Conservation (phyloP, 2,888 invertebrate species). For the Diarsia mendica region DNA sequence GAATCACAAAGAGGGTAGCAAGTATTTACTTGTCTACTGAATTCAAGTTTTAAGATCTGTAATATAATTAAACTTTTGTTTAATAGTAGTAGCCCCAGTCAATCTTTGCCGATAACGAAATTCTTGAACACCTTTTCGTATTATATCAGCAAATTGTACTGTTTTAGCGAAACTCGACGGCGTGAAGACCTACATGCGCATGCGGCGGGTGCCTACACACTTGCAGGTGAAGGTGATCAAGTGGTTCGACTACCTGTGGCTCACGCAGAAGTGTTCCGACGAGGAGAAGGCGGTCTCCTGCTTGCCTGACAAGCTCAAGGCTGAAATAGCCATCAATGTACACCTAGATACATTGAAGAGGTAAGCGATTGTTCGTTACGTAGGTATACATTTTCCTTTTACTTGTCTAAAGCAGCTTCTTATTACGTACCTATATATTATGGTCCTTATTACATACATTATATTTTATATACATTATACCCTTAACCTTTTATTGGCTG, state of each 20-base stretch:
- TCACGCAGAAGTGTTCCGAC: slow-evolving; percentile 99
- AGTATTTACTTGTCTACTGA: background rate
- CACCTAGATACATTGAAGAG: slow-evolving; percentile 98
- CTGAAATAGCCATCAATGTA: slow-evolving; percentile 99
- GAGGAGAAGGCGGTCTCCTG: slow-evolving; percentile 98
- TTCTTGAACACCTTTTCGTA: background rate
- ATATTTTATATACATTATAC: too few species aligned
- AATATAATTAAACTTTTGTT: background rate
- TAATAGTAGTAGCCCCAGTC: background rate
- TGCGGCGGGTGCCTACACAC: slow-evolving; percentile 98
- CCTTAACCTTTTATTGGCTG: background rate
- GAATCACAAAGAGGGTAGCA: background rate
- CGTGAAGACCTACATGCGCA: slow-evolving; percentile 99
- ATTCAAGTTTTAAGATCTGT: background rate
- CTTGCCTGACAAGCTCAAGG: slow-evolving; percentile 99
- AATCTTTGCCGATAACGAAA: background rate
- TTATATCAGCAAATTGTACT: slow-evolving; percentile 49
- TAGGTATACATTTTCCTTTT: too few species aligned
- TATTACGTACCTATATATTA: too few species aligned
- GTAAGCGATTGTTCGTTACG: slow-evolving; percentile 64
- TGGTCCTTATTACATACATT: too few species aligned
- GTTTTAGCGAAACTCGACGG: slow-evolving; percentile 98
- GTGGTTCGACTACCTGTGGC: slow-evolving; percentile 99
- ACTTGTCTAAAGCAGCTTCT: background rate
- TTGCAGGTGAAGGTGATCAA: slow-evolving; percentile 99